Percentiles rank a stretch among this genome's conserved stretches.
Evolutionary conservation across 2,113 vertebrate genomes (phyloP).

Genomic region (Tragelaphus imberbis): DNA sequence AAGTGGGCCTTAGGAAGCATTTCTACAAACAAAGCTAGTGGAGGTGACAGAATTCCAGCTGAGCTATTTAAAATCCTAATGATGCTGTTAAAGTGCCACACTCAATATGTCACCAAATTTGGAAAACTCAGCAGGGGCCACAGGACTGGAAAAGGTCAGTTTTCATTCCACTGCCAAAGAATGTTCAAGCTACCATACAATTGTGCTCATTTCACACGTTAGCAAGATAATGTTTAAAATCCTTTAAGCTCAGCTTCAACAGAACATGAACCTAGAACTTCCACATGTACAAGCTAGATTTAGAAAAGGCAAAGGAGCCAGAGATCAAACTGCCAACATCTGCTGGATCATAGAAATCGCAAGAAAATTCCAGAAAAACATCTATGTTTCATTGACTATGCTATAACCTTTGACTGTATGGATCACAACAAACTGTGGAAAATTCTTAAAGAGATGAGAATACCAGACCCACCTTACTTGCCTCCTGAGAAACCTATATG

Average conservation of each 20-base stretch:
- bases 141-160: not conserved
- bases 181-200: not conserved
- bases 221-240: not conserved
- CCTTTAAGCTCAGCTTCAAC: not conserved
- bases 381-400: not conserved
- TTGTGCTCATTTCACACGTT: not conserved
- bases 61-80: not conserved
- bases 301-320: not conserved
- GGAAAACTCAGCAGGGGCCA: not conserved
- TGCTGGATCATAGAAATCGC: accelerated
- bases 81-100: not conserved
- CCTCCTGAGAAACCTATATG: not conserved
- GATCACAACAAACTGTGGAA: not conserved
- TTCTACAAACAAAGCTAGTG: not conserved
- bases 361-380: not conserved
- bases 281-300: not conserved
- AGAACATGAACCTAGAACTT: not conserved
- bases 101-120: not conserved
- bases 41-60: not conserved
- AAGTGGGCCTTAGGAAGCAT: not conserved
- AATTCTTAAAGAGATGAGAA: not conserved
- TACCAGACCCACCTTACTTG: not conserved
- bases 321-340: not conserved
- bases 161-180: not conserved
- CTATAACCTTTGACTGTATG: not conserved